phyloP scores from a whole-genome alignment of 1,140 invertebrate species.

The Lysiphlebus fabarum region DNA sequence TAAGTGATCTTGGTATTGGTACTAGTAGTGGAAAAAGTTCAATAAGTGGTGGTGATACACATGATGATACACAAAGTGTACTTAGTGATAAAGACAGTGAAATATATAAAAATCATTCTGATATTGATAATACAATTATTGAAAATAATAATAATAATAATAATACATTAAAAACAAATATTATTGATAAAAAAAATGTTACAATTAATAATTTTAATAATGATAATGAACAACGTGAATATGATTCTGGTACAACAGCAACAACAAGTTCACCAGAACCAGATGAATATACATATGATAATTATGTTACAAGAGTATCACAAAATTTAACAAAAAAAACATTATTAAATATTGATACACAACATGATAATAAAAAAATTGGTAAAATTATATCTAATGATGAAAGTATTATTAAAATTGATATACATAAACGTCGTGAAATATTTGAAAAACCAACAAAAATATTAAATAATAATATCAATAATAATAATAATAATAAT shows the following conservation, averaged over 20 bases:
- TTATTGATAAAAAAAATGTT: not conserved
- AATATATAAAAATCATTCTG: slow-evolving; percentile 64
- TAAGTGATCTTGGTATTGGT: slow-evolving; percentile 78
- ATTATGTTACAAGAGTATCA: slow-evolving; percentile 72
- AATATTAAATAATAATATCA: slow-evolving; percentile 32
- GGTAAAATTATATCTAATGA: slow-evolving; percentile 27
- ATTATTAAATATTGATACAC: slow-evolving; percentile 45
- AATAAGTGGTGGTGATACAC: slow-evolving; percentile 67
- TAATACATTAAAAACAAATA: slow-evolving; percentile 23
- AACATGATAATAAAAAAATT: slow-evolving; percentile 35
- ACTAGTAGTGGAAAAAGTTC: slow-evolving; percentile 72
- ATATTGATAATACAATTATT: slow-evolving; percentile 55
- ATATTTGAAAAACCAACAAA: slow-evolving; percentile 68
- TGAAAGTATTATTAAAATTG: slow-evolving; percentile 61
- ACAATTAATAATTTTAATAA: slow-evolving; percentile 28
- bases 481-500: slow-evolving; percentile 41
- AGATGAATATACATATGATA: slow-evolving; percentile 82
- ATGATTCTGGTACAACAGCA: slow-evolving; percentile 61
- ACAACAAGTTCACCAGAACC: slow-evolving; percentile 62
- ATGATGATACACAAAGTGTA: slow-evolving; percentile 68
- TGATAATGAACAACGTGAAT: slow-evolving; percentile 47
- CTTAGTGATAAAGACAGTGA: slow-evolving; percentile 65
- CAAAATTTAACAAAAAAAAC: slow-evolving; percentile 54
- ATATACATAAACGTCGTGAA: slow-evolving; percentile 76
- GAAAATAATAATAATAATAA: slow-evolving; percentile 50